Evolutionary conservation across 2,113 vertebrate genomes (phyloP), one percentile per base, ranked within the genome.

Genomic region (Gymnocephalus cernua): DNA sequence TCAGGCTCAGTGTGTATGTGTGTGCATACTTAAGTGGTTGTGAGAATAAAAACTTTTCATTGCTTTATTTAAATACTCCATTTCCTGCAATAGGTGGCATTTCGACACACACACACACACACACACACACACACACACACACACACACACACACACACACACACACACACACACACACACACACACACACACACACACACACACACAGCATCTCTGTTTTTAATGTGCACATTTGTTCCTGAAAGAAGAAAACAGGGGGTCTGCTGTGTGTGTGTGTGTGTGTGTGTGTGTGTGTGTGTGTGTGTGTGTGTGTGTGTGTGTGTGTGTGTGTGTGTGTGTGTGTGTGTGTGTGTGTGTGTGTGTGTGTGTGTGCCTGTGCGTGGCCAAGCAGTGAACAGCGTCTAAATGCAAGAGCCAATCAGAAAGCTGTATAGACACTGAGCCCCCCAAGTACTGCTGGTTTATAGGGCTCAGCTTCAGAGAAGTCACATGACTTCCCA

Each of bases 401-500:
- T 80, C 74, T 81, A 79, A 84, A 83, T 67, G 65, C 58, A 61
- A 70, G 82, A 89, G 80, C 92, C 91, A 94, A 92, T 93, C 85
- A 83, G 32, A 57, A 77, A 56, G 68, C 81, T 45, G 85, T 61
- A 86, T 63, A 80, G 85, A 82, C 87, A 86, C 80, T 84, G 88
- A 93, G 83, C 89, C 93, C 93, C 93, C 93, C 85, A 91, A 91
- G 88, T 91, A 80, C 90, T 84, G 89, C 90, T 93, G 94, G 92
- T 95, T 95, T 95, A 95, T 95, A 94, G 94, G 92, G 90, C 94
- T 89, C 90, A 74, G 90, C 93, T 95, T 94, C 95, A 95, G 92
- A 94, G 94, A 95, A 95, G 94, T 94, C 94, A 95, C 94, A 93
- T 95, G 95, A 95, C 93, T 95, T 95, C 94, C 95, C 93, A 94